phyloP scores from a whole-genome alignment of 37 sponge, comb jelly and placozoan genomes.

The Geodia barretti region DNA sequence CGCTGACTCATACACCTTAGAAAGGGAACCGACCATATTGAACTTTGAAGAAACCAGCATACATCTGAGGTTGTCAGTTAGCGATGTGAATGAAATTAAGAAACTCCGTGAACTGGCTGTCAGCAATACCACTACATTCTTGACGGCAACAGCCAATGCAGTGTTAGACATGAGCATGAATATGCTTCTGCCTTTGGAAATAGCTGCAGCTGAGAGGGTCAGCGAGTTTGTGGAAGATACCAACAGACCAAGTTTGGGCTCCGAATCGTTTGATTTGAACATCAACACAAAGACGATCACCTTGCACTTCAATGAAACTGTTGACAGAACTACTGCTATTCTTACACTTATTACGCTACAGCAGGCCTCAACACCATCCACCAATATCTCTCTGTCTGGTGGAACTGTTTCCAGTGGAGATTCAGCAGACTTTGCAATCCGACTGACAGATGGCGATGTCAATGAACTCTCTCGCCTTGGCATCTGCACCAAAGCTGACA shows the following conservation, averaged over 20 bases:
- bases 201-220: conserved; percentile 21
- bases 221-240: conserved; percentile 36
- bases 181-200: conserved; percentile 31
- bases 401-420: conserved; percentile 38
- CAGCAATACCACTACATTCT: conserved; percentile 56
- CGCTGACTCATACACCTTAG: conserved; percentile 43
- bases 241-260: conserved; percentile 41
- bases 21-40: background rate
- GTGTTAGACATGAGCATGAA: conserved; percentile 74
- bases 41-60: conserved; percentile 22
- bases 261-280: conserved; percentile 50
- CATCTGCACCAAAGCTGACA: conserved; percentile 56
- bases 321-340: conserved; percentile 34
- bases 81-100: conserved; percentile 81
- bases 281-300: conserved; percentile 45
- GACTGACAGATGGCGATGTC: conserved; percentile 35
- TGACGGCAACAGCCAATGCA: conserved; percentile 28
- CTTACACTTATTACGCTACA: conserved; percentile 48
- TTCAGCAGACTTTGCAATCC: conserved; percentile 36
- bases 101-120: conserved; percentile 57
- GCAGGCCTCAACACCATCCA: background rate
- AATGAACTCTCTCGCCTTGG: conserved; percentile 50
- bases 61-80: conserved; percentile 40
- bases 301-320: conserved; percentile 65
- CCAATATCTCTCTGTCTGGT: conserved; percentile 31